Evolutionary conservation across 2,113 vertebrate genomes (phyloP), one percentile per base, ranked within the genome.

Genomic region (Oryzias celebensis): DNA sequence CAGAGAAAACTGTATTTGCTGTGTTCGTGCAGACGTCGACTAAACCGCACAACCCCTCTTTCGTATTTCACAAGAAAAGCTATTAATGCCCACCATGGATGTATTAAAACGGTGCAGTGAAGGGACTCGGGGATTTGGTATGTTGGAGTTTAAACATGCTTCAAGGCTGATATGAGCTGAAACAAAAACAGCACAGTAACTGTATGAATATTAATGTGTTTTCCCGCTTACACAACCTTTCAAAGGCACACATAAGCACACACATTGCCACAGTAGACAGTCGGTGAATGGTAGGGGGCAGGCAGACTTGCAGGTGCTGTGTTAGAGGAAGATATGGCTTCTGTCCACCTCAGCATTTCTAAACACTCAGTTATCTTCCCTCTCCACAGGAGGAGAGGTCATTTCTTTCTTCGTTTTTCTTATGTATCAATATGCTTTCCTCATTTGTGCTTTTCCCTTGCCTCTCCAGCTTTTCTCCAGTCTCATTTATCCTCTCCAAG

Each of bases 281-380:
- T 76, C 76, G 77, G 77, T 81, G 69, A 83, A 83, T 69, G 63
- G 80, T 65, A 77, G 73, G 80, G 73, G 67, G 69, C 77, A 53
- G 67, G 62, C 75, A 63, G 81, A 47, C 70, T 45, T 76, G 75
- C 86, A 81, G 78, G 88, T 83, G 85, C 68, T 87, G 85, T 84
- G 88, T 79, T 80, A 68, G 75, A 81, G 60, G 71, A 81, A 81
- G 89, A 87, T 91, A 91, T 62, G 78, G 85, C 87, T 87, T 88
- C 73, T 80, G 88, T 86, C 87, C 86, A 90, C 87, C 84, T 89
- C 87, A 87, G 87, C 86, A 70, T 79, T 87, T 88, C 85, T 71
- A 74, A 82, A 87, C 77, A 81, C 81, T 73, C 69, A 42, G 77
- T 84, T 88, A 88, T 88, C 82, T 85, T 83, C 62, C 67, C 80